Percentiles rank a stretch among this genome's conserved stretches.
Evolutionary conservation across 2,113 vertebrate genomes (phyloP).

Genomic region (Heteronetta atricapilla): DNA sequence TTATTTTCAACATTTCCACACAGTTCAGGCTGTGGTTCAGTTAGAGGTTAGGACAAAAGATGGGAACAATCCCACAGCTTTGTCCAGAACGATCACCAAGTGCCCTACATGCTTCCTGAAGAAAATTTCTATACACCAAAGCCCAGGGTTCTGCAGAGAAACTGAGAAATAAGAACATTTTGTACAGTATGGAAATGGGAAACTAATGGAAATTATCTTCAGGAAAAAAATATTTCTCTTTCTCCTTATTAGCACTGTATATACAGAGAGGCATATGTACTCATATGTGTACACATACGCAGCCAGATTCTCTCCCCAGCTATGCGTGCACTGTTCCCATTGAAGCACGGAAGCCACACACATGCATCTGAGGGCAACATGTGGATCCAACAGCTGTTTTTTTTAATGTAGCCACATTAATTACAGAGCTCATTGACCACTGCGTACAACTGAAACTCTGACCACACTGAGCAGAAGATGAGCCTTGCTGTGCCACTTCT

Average conservation of each 20-base stretch:
- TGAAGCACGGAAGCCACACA: neutral
- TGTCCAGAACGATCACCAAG: neutral
- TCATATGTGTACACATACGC: fast-evolving
- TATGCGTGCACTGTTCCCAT: neutral
- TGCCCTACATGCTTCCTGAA: neutral
- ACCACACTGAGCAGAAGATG: neutral
- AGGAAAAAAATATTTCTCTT: neutral
- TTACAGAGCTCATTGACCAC: conserved; percentile 11
- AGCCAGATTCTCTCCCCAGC: neutral
- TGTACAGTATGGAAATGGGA: neutral
- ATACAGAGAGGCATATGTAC: neutral
- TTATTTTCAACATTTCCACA: neutral
- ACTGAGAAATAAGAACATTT: neutral
- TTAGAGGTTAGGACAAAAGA: neutral
- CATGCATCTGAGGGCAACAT: neutral
- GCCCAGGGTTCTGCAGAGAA: neutral
- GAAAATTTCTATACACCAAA: neutral
- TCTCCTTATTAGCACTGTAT: neutral
- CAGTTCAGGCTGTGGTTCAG: neutral
- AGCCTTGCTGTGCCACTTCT: neutral
- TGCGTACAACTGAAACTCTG: neutral
- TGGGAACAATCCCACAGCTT: neutral
- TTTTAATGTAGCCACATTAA: conserved; percentile 10
- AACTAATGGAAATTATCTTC: neutral
- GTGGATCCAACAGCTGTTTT: neutral